Base-by-base conservation (phyloP, 2,888 invertebrate genomes). In the Ectropis crepuscularia region DNA sequence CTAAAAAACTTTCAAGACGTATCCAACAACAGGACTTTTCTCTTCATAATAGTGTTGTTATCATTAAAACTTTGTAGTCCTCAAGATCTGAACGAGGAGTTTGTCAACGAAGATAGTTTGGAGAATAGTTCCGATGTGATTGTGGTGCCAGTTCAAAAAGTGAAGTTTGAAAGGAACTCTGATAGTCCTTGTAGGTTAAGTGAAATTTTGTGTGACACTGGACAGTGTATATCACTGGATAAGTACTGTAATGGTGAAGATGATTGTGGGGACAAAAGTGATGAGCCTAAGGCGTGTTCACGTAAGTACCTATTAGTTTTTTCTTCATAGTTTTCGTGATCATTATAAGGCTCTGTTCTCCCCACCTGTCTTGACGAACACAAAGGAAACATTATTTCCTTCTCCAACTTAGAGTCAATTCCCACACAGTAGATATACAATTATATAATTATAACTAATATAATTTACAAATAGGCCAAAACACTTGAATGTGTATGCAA, bases 201-300 rank as follows among this genome's bases (percentile, higher is more conserved):
- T 74, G 95, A 95, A 84, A 91, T 94, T 69, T 86, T 93, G 60
- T 95, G 95, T 84, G 94, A 94, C 79, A 94, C 94, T 39, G 94
- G 95, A 48, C 94, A 94, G 85, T 96, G 96, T 88, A 94, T 97
- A 77, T 94, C 95, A 47, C 87, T 95, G 80, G 96, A 96, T 88
- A 95, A 95, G 85, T 96, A 94, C 83, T 97, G 97, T 87, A 96
- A 97, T 79, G 95, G 96, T 16, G 92, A 95, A 65, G 95, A 95
- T 76, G 96, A 97, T 83, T 97, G 97, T 77, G 95, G 95, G 38
- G 97, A 97, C 85, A 95, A 95, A 76, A 96, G 95, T 74, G 97
- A 97, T 83, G 97, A 97, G 84, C 95, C 95, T 5, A 93, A 94
- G 71, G 94, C 94, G 75, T 97, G 97, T 86, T 94, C 96, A 77